Percentiles rank a stretch among this genome's conserved stretches.
phyloP scores from a whole-genome alignment of 2,797 vertebrate species.

The Schizopygopsis pylzovi region DNA sequence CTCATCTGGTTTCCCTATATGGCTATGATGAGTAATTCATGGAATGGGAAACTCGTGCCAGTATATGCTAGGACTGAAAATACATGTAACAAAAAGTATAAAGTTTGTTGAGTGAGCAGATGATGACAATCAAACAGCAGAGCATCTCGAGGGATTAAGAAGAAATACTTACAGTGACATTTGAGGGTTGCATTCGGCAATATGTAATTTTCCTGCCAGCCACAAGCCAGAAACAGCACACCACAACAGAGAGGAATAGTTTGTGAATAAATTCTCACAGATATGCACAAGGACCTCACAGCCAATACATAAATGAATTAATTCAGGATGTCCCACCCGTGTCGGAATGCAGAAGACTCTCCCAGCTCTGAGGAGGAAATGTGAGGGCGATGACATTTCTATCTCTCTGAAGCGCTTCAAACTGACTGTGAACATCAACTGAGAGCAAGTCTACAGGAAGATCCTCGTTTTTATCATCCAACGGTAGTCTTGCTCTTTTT shows the following conservation, averaged over 20 bases:
- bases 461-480: conserved; percentile 29
- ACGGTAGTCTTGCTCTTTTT: conserved; percentile 32
- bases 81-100: background rate
- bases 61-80: background rate
- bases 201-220: conserved; percentile 7
- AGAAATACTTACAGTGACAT: conserved; percentile 41
- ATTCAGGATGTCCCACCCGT: conserved; percentile 75
- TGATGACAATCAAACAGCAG: conserved; percentile 13
- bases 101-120: conserved; percentile 17
- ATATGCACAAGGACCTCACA: conserved; percentile 12
- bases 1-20: background rate
- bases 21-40: conserved; percentile 2
- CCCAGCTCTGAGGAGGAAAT: conserved; percentile 80
- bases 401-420: background rate
- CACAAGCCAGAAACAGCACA: conserved; percentile 26
- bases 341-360: conserved; percentile 76
- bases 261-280: conserved; percentile 32
- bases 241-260: conserved; percentile 54
- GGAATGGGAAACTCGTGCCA: background rate
- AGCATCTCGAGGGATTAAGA: conserved; percentile 11
- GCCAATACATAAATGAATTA: conserved; percentile 49
- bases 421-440: conserved; percentile 66
- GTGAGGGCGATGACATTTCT: conserved; percentile 75
- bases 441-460: conserved; percentile 30
- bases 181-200: conserved; percentile 18